Percentiles rank a stretch among this genome's conserved stretches.
These are phyloP conservation scores for Gnathonemus longibarbis DNA, from an alignment of 2,113 vertebrate species.

Conservation along the genomic window DNA sequence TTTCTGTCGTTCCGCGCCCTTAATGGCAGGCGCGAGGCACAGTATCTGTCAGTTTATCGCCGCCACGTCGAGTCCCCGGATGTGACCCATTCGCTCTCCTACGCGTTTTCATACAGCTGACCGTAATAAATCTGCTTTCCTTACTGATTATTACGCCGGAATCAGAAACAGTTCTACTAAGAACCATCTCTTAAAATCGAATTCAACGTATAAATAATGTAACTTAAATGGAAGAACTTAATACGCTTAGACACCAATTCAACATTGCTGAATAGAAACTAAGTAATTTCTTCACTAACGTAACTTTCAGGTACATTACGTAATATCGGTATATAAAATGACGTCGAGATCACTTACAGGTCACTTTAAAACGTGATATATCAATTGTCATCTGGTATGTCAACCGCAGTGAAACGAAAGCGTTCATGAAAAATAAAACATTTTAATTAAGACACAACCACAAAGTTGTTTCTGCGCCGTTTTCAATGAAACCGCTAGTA, in stretches of 20 bases:
- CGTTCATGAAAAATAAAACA: not conserved
- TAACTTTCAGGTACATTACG: not conserved
- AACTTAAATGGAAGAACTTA: not conserved
- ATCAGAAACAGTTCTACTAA: not conserved
- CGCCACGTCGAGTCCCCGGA: not conserved
- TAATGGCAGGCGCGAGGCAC: not conserved
- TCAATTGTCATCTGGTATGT: not conserved
- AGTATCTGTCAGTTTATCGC: not conserved
- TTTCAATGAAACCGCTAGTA: not conserved
- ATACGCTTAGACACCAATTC: not conserved
- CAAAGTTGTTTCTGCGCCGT: not conserved
- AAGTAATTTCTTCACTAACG: not conserved
- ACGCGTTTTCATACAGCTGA: not conserved
- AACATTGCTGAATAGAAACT: not conserved
- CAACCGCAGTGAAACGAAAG: not conserved
- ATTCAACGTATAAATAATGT: not conserved
- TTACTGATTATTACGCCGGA: not conserved
- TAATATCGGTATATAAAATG: not conserved
- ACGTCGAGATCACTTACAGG: not conserved
- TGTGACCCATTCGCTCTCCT: not conserved
- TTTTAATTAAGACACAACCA: not conserved
- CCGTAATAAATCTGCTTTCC: not conserved
- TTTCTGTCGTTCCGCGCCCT: not conserved
- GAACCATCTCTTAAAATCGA: not conserved
- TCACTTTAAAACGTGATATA: not conserved